A percentile compares a stretch with the other conserved stretches of the same genome.
These are phyloP conservation scores for Lepilemur septentrionalis DNA, from an alignment of 2,797 vertebrate genomes.

Conservation along the genomic window DNA sequence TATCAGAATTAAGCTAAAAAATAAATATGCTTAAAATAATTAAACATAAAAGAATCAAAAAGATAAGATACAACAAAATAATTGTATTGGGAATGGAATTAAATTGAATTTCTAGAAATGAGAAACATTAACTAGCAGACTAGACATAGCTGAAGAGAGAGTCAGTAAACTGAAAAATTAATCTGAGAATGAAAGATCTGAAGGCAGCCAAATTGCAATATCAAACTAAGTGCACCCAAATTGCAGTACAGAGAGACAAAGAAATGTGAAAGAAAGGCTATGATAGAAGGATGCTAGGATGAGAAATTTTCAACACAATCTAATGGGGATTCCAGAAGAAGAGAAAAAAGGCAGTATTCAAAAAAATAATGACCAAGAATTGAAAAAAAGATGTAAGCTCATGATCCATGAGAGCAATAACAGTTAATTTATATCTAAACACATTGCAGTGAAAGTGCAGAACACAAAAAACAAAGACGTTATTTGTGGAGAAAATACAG, in stretches of 20 bases:
- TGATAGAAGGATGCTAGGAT: neutral
- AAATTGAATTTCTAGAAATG: slow-evolving; percentile 8
- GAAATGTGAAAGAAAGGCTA: neutral
- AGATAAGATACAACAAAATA: neutral
- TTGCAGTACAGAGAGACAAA: neutral
- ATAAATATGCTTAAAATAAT: neutral
- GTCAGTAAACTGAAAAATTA: neutral
- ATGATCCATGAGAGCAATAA: neutral
- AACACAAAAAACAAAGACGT: neutral
- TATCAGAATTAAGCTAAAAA: neutral
- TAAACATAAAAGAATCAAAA: neutral
- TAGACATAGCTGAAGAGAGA: slow-evolving; percentile 12
- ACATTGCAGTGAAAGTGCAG: neutral
- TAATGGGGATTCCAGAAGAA: neutral
- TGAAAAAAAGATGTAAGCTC: neutral
- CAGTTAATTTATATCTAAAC: neutral
- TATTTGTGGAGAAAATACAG: neutral
- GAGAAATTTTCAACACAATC: neutral
- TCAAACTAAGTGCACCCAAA: neutral
- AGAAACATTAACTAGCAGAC: neutral
- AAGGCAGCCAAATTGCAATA: neutral
- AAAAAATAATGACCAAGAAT: neutral
- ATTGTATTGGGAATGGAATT: neutral
- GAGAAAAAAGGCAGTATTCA: neutral
- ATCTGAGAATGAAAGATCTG: neutral